phyloP scores from a whole-genome alignment of 2,797 vertebrate species.

The Gymnothorax javanicus region DNA sequence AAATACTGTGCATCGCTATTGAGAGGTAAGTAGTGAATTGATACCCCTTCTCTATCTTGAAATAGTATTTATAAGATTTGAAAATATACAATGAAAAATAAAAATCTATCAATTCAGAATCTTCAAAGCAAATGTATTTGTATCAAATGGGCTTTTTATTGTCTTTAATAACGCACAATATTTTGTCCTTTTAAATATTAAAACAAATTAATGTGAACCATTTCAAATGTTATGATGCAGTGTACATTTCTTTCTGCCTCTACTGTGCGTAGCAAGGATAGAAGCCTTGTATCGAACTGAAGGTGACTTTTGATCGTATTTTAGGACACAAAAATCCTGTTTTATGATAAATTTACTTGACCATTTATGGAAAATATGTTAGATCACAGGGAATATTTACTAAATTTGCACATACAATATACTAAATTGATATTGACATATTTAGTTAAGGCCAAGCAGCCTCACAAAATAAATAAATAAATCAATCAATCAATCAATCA shows the following conservation, averaged over 20 bases:
- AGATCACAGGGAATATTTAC: background rate
- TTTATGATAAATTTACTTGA: background rate
- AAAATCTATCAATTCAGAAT: background rate
- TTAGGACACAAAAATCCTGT: background rate
- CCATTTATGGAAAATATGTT: background rate
- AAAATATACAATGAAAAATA: conserved; percentile 2
- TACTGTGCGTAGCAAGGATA: background rate
- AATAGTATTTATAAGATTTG: background rate
- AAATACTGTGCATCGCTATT: background rate
- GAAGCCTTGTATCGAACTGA: background rate
- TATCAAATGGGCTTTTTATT: background rate
- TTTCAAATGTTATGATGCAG: background rate
- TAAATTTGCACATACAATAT: background rate
- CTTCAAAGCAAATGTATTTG: background rate
- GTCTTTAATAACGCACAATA: too few species aligned
- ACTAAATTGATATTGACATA: background rate
- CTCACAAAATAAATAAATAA: background rate
- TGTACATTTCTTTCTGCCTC: background rate
- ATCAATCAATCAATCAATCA: too few species aligned
- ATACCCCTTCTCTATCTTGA: background rate
- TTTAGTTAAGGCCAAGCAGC: background rate
- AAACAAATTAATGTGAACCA: conserved; percentile 12
- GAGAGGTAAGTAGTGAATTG: background rate
- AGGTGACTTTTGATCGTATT: background rate
- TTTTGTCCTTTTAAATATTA: background rate